A percentile compares a stretch with the other conserved stretches of the same genome.
Conservation (phyloP, 2,797 vertebrate genomes). For the Oreortyx pictus region DNA sequence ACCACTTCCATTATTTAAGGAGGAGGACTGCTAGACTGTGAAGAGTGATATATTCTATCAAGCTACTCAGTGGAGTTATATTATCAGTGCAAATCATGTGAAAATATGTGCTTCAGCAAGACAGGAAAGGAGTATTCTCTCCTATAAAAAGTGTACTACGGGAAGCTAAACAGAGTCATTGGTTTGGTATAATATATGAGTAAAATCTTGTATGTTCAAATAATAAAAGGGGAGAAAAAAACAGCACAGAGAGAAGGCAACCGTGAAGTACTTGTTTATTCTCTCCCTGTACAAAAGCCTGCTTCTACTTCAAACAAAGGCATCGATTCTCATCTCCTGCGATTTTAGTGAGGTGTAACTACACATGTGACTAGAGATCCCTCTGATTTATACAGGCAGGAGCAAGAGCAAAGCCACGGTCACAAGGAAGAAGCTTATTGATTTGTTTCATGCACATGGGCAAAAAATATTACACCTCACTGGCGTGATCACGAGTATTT, state of each 20-base stretch:
- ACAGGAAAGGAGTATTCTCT: constrained; percentile 37
- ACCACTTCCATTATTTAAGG: constrained; percentile 74
- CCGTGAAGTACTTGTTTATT: constrained; percentile 41
- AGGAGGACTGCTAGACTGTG: constrained; percentile 72
- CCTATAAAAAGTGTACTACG: constrained; percentile 13
- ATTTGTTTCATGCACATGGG: constrained; percentile 16
- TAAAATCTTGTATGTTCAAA: constrained; percentile 56
- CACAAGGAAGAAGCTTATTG: constrained; percentile 46
- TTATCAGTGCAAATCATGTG: constrained; percentile 62
- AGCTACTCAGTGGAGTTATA: constrained; percentile 22
- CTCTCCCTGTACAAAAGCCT: not conserved
- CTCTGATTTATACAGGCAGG: constrained; percentile 34
- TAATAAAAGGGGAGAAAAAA: constrained; percentile 37
- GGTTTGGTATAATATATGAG: constrained; percentile 54
- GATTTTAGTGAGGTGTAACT: constrained; percentile 40
- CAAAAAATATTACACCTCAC: constrained; percentile 56
- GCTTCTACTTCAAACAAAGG: constrained; percentile 60
- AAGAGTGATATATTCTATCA: constrained; percentile 59
- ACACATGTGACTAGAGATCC: constrained; percentile 20
- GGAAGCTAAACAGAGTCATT: constrained; percentile 48
- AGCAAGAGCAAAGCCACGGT: constrained; percentile 30
- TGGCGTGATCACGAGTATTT: constrained; percentile 38
- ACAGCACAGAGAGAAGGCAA: constrained; percentile 21
- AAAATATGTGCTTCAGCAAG: constrained; percentile 38
- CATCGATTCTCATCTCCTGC: not conserved